Base-by-base conservation (phyloP, 2,888 invertebrate species). In the Platycnemis pennipes region DNA sequence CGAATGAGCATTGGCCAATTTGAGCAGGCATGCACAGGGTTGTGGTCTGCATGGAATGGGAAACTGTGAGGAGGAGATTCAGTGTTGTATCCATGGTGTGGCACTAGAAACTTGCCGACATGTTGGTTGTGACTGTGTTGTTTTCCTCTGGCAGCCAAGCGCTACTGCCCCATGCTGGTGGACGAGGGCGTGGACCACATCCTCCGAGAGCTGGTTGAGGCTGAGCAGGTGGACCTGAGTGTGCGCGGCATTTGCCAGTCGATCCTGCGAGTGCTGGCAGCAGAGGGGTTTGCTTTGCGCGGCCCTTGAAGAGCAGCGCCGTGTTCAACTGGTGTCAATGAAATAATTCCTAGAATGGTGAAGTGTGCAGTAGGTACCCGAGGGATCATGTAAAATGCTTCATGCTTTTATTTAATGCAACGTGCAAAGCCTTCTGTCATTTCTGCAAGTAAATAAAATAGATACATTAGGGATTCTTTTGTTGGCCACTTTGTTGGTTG, bases 161-260 rank as follows among this genome's bases (percentile, higher is more conserved):
- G 97, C 46, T 98, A 98, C 96, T 98, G 98, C 96, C 97, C 97
- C 86, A 98, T 98, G 98, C 96, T 98, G 94, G 96, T 97, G 94
- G 97, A 97, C 94, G 98, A 98, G 96, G 97, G 97, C 45, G 98
- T 98, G 5, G 97, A 97, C 56, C 96, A 96, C n/a, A 96, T 97
- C 94, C 96, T 98, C 86, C 96, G 94, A 95, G 96, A 96, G 87
- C 96, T 97, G 77, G 95, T 96, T 44, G 96, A 96, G 37, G 96
- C 96, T 94, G 95, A 95, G 45, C 95, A 96, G 44, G 96, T 96
- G 16, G 96, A 96, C 95, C 95, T 96, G 13, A 96, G 96, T 85
- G 96, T 97, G 53, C 96, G 96, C 94, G 95, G 95, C 94, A 95
- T 96, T 89, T 96, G 96, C 94, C 96, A 95, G 91, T 96, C 96